These are phyloP conservation scores for Hypothenemus hampei DNA, from an alignment of 1,140 invertebrate species.

Conservation along the genomic window DNA sequence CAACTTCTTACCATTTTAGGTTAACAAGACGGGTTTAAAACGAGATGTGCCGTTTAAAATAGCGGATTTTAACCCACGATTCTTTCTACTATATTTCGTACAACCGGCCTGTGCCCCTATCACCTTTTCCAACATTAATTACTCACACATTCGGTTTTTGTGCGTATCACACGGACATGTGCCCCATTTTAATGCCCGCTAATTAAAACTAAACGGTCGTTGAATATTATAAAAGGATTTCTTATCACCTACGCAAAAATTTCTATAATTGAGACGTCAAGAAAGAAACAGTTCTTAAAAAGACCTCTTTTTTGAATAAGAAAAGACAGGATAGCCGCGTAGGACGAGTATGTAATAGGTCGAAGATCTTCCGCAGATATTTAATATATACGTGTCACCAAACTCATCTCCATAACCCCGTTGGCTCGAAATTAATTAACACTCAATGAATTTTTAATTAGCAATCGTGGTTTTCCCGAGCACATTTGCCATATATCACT, in stretches of 20 bases:
- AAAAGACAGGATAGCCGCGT: too few species aligned
- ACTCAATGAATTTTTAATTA: slow-evolving; percentile 15
- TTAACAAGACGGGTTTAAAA: slow-evolving; percentile 7
- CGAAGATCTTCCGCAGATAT: too few species aligned
- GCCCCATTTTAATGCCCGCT: too few species aligned
- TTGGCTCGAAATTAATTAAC: slow-evolving; percentile 11
- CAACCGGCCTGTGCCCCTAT: slow-evolving; percentile 1
- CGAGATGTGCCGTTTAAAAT: slow-evolving; percentile 17
- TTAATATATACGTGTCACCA: neutral
- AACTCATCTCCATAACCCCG: slow-evolving; percentile 1
- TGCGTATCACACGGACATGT: too few species aligned
- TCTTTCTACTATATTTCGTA: slow-evolving; percentile 5
- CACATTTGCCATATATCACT: slow-evolving; percentile 17
- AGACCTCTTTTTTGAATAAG: too few species aligned
- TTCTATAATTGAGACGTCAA: too few species aligned
- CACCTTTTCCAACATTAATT: slow-evolving; percentile 11
- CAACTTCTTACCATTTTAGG: slow-evolving; percentile 13
- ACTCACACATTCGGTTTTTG: too few species aligned
- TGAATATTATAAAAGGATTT: too few species aligned
- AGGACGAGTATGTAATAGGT: too few species aligned
- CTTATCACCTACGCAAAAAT: too few species aligned
- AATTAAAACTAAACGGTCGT: too few species aligned
- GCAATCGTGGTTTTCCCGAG: slow-evolving; percentile 8
- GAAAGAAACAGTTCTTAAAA: too few species aligned
- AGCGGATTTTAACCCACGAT: slow-evolving; percentile 17